Base-by-base conservation (phyloP, 2,888 invertebrate genomes). In the Polylopha cassiicola region DNA sequence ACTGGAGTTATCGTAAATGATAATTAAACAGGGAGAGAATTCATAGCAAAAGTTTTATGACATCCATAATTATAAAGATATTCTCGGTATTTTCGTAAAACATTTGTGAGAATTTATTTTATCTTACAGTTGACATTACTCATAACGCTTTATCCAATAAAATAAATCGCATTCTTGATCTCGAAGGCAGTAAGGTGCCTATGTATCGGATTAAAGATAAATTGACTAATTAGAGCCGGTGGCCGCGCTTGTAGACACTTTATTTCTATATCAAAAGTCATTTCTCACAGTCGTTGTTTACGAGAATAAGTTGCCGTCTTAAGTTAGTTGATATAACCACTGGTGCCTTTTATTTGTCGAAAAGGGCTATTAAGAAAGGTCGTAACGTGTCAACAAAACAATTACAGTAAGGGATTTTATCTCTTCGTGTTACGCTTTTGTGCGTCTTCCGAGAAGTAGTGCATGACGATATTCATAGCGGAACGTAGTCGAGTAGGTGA, bases 141-240 rank as follows among this genome's bases (percentile, higher is more conserved):
- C 8, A 2, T 3, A 16, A 27, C 2, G 8, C 22, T 10, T 22
- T 32, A 22, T 32, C 32, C n/a, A n/a, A n/a, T n/a, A n/a, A 32
- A 10, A 22, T 10, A 23, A 22, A 22, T 16, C 31, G n/a, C 31
- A 15, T 31, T 16, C 32, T 15, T 32, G 15, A n/a, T n/a, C 15
- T 3, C 6, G 10, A 22, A 32, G 10, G 32, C 16, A n/a, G 8
- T 18, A 17, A 17, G 11, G 18, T 18, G 17, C 21, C 9, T 4
- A 15, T 32, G 29, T 22, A 43, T 54, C 48, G 53, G 52, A 53
- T 55, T 50, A 43, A 47, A 65, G 65, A 74, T 65, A 68, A 73
- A 73, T 69, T 56, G 58, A 61, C 58, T 69, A 71, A 75, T 73
- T 74, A 72, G 69, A 52, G 55, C 39, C 50, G 58, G 57, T 53